Conservation (phyloP, 37 sponge, comb jelly and placozoan genomes). For the Ephydatia muelleri region DNA sequence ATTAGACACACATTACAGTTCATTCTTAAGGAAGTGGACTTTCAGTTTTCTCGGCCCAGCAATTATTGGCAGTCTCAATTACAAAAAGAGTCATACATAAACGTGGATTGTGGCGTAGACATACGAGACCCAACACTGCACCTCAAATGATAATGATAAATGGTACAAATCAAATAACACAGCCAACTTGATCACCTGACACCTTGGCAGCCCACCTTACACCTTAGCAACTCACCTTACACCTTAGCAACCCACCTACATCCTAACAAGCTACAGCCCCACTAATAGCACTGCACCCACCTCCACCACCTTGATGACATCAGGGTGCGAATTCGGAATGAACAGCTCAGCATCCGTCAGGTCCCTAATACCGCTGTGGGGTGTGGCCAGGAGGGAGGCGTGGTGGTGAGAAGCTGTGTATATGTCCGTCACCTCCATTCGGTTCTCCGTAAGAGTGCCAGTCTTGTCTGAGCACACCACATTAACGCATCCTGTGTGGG, state of each 20-base stretch:
- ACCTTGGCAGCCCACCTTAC: too few relatives aligned
- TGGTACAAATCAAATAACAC: too few relatives aligned
- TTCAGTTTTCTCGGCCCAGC: too few relatives aligned
- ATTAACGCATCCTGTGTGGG: constrained; percentile 81
- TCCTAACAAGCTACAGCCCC: not conserved
- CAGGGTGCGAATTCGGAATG: constrained; percentile 37
- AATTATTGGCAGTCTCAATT: too few relatives aligned
- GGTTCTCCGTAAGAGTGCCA: constrained; percentile 95
- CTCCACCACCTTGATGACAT: constrained; percentile 51
- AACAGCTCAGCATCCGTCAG: constrained; percentile 40
- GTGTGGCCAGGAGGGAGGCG: constrained; percentile 4
- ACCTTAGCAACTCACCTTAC: too few relatives aligned
- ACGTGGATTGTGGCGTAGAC: too few relatives aligned
- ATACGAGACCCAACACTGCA: too few relatives aligned
- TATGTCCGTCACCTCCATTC: constrained; percentile 81
- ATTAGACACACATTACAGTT: too few relatives aligned
- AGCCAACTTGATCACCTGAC: too few relatives aligned
- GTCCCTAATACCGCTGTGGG: not conserved
- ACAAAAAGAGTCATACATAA: too few relatives aligned
- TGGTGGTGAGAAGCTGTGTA: constrained; percentile 62
- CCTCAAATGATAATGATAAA: too few relatives aligned
- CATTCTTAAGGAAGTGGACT: too few relatives aligned
- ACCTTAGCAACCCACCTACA: not conserved
- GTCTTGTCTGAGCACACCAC: constrained; percentile 99
- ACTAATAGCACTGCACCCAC: constrained; percentile 16